These are phyloP conservation scores for Apotomis turbidana DNA, from an alignment of 2,888 invertebrate genomes.

Conservation along the genomic window DNA sequence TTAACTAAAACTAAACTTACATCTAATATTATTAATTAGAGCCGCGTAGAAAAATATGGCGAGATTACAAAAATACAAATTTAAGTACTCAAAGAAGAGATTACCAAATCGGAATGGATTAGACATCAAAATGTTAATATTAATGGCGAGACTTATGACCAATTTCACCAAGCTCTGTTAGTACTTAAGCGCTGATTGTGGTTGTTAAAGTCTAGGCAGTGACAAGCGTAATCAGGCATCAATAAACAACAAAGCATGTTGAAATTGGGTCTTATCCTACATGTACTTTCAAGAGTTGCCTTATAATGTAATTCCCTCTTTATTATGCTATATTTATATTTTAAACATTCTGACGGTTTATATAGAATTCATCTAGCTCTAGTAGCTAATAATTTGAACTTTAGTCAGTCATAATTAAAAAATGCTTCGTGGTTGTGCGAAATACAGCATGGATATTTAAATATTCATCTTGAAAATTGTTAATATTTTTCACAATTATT, in stretches of 20 bases:
- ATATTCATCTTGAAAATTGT: no score
- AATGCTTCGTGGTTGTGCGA: background rate
- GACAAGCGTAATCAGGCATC: no score
- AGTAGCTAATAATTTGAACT: background rate
- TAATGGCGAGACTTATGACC: no score
- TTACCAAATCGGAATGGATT: slow-evolving; percentile 32
- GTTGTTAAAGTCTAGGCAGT: no score
- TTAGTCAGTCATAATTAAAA: background rate
- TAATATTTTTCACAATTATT: no score
- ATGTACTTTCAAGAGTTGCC: slow-evolving; percentile 26
- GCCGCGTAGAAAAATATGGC: slow-evolving; percentile 36
- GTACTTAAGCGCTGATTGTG: no score
- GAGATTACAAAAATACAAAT: slow-evolving; percentile 36
- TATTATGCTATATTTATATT: background rate
- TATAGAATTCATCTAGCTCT: background rate
- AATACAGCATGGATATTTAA: no score
- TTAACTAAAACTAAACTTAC: slow-evolving; percentile 48
- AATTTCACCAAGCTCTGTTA: no score
- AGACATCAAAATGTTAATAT: background rate
- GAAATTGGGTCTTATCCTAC: no score
- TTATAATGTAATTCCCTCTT: slow-evolving; percentile 17
- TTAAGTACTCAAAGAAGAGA: slow-evolving; percentile 37
- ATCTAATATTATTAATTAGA: slow-evolving; percentile 30
- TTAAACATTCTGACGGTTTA: background rate
- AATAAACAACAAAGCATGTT: no score